A percentile compares a stretch with the other conserved stretches of the same genome.
Evolutionary conservation across 1,140 invertebrate genomes (phyloP).

Genomic region (Euura lappo): DNA sequence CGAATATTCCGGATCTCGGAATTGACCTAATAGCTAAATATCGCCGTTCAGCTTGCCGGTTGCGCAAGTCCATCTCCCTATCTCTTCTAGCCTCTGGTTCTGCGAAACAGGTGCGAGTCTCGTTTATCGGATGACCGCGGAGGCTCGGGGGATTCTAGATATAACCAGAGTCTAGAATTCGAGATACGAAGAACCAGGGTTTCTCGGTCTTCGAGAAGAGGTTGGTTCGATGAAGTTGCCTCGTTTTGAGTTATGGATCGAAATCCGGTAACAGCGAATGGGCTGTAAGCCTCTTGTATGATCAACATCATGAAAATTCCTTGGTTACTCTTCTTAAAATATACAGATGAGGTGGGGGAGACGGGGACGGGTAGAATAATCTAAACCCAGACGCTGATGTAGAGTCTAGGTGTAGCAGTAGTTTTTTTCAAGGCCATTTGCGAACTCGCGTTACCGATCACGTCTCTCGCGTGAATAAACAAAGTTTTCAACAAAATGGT

Average conservation of each 20-base stretch:
- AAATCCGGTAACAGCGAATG: no score
- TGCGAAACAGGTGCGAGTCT: slow-evolving; percentile 36
- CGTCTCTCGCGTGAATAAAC: no score
- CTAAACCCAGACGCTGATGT: slow-evolving; percentile 26
- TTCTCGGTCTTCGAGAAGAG: no score
- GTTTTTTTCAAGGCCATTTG: slow-evolving; percentile 20
- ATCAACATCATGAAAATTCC: slow-evolving; percentile 53
- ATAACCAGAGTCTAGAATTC: no score
- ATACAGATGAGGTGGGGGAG: slow-evolving; percentile 31
- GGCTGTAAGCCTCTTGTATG: slow-evolving; percentile 8
- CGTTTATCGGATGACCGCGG: neutral
- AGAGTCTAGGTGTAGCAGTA: no score
- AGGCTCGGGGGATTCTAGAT: no score
- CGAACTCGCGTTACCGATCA: no score
- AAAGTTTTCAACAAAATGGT: no score
- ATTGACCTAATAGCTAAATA: slow-evolving; percentile 48
- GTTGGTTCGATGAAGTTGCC: no score
- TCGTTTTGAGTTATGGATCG: neutral
- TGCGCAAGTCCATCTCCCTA: slow-evolving; percentile 43
- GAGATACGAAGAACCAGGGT: no score
- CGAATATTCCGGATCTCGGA: neutral
- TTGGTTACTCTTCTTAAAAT: slow-evolving; percentile 40
- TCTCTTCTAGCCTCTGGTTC: slow-evolving; percentile 28
- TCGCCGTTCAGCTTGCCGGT: slow-evolving; percentile 39
- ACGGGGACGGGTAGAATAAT: slow-evolving; percentile 29